Conservation (phyloP, 2,888 invertebrate species). For the Gari tellinella region DNA sequence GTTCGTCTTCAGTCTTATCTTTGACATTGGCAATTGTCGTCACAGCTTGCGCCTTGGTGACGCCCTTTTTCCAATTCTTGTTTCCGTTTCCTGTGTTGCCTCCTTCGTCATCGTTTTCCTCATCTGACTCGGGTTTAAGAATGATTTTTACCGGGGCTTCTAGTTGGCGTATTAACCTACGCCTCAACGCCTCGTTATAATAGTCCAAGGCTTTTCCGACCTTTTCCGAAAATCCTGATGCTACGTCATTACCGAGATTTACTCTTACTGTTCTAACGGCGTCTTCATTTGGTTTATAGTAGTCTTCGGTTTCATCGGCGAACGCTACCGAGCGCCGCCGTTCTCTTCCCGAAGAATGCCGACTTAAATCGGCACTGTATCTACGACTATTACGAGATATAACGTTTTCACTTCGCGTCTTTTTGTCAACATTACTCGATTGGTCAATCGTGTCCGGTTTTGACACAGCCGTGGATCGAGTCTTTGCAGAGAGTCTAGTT, state of each 20-base stretch:
- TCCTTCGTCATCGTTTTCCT: not conserved
- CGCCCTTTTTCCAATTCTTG: conserved; percentile 1
- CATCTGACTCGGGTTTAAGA: conserved; percentile 13
- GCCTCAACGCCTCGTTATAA: conserved; percentile 47
- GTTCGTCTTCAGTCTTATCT: conserved; percentile 12
- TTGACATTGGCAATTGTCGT: too few relatives aligned
- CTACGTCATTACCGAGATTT: conserved; percentile 28
- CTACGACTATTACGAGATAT: too few relatives aligned
- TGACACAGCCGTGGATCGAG: not conserved
- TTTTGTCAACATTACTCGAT: not conserved
- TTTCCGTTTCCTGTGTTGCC: not conserved
- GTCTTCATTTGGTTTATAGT: not conserved
- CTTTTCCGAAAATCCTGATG: conserved; percentile 29
- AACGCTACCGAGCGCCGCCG: not conserved
- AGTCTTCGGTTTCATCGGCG: not conserved
- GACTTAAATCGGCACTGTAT: not conserved
- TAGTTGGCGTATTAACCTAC: conserved; percentile 30
- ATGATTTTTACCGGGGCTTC: conserved; percentile 17
- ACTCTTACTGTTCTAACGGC: not conserved
- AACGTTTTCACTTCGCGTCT: not conserved
- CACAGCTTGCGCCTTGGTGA: not conserved
- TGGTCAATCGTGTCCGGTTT: not conserved
- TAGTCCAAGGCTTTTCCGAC: conserved; percentile 36
- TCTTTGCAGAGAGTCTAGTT: too few relatives aligned
- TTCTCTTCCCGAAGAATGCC: not conserved